Percentiles rank a stretch among this genome's conserved stretches.
Conservation (phyloP, 1,140 invertebrate species). For the Drusus annulatus region DNA sequence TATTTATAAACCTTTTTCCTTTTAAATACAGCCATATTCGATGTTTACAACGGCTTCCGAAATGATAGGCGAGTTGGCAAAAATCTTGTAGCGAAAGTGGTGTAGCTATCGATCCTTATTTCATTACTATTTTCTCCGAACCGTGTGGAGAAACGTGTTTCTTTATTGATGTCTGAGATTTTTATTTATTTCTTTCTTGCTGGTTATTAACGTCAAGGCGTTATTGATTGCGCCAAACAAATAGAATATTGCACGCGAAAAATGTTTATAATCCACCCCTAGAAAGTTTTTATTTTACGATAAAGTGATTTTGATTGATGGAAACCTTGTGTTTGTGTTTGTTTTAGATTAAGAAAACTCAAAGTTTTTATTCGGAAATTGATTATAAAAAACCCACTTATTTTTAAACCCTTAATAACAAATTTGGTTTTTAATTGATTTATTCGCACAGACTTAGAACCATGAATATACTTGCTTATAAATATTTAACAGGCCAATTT, state of each 20-base stretch:
- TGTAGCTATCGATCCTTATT: conserved; percentile 7
- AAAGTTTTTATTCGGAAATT: no score
- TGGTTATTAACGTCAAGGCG: conserved; percentile 26
- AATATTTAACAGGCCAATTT: no score
- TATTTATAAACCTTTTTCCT: no score
- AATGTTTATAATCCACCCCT: conserved; percentile 26
- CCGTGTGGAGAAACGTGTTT: conserved; percentile 13
- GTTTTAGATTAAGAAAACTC: not conserved
- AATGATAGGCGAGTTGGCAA: not conserved
- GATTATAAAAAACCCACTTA: no score
- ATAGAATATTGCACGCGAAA: conserved; percentile 37
- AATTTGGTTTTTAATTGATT: no score
- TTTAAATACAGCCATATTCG: not conserved
- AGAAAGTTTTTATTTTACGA: conserved; percentile 26
- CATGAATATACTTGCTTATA: no score
- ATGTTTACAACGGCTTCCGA: not conserved
- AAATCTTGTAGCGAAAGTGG: not conserved
- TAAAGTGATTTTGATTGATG: conserved; percentile 38
- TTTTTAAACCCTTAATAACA: no score
- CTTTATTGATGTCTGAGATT: conserved; percentile 23
- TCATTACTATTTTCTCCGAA: conserved; percentile 28
- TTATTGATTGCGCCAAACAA: conserved; percentile 35
- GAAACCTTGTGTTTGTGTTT: not conserved
- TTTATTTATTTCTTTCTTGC: conserved; percentile 12
- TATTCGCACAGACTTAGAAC: no score